Evolutionary conservation across 1,140 invertebrate genomes (phyloP).

Genomic region (Drosophila novamexicana): DNA sequence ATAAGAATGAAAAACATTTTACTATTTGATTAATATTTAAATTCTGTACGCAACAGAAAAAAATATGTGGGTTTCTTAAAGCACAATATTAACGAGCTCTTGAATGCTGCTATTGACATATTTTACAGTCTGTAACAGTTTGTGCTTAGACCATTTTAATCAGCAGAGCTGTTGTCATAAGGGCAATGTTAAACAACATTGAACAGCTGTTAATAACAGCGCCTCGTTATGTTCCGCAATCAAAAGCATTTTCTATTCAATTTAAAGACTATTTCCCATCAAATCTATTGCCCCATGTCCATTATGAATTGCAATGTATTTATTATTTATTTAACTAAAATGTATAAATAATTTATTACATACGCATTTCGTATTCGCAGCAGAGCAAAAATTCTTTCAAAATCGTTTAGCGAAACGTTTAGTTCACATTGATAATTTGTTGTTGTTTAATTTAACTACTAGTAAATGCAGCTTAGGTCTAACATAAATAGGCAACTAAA

Average conservation of each 20-base stretch:
- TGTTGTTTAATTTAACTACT: slow-evolving; percentile 72
- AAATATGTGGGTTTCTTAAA: too few species aligned
- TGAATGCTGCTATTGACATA: too few species aligned
- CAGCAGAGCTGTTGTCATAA: background rate
- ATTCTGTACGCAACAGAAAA: too few species aligned
- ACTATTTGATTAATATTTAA: too few species aligned
- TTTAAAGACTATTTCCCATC: background rate
- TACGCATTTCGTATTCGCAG: slow-evolving; percentile 43
- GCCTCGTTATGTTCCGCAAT: background rate
- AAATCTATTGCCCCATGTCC: background rate
- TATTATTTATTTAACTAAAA: slow-evolving; percentile 58
- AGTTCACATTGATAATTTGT: slow-evolving; percentile 46
- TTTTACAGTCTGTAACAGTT: too few species aligned
- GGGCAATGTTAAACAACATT: background rate
- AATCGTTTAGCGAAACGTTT: slow-evolving; percentile 9
- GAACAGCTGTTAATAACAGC: slow-evolving; percentile 2
- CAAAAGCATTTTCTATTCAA: background rate
- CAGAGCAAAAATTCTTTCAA: slow-evolving; percentile 22
- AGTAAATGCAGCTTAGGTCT: slow-evolving; percentile 83
- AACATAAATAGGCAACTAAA: slow-evolving; percentile 81
- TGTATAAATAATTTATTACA: slow-evolving; percentile 66
- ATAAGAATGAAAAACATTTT: too few species aligned
- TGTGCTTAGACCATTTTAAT: too few species aligned
- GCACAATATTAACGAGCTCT: too few species aligned
- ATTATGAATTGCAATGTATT: slow-evolving; percentile 27